These are phyloP conservation scores for Ophthalmolycus amberensis DNA, from an alignment of 2,113 vertebrate genomes.

Conservation along the genomic window DNA sequence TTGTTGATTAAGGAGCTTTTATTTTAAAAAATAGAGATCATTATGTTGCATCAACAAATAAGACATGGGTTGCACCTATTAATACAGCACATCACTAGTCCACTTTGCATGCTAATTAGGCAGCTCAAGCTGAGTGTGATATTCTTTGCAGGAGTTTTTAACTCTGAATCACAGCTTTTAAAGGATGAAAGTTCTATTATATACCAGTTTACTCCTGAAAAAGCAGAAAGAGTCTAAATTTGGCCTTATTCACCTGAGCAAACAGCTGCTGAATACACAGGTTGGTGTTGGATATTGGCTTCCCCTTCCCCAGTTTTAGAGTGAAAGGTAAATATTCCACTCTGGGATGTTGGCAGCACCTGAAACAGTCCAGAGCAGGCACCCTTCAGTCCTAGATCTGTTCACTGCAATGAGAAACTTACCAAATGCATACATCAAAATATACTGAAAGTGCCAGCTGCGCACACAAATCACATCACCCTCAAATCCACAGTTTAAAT, in stretches of 20 bases:
- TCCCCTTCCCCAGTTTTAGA: conserved; percentile 23
- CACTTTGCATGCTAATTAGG: conserved; percentile 3
- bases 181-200: conserved; percentile 40
- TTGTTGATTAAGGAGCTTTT: conserved; percentile 71
- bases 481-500: conserved; percentile 22
- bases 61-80: conserved; percentile 9
- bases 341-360: conserved; percentile 38
- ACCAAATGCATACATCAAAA: conserved; percentile 32
- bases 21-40: conserved; percentile 67
- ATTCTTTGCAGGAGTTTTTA: conserved; percentile 39
- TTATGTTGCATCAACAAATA: conserved; percentile 54
- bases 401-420: conserved; percentile 38
- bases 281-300: conserved; percentile 47
- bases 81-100: conserved; percentile 11
- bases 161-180: conserved; percentile 38
- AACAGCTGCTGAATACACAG: conserved; percentile 74
- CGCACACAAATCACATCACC: conserved; percentile 48
- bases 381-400: conserved; percentile 51
- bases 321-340: conserved; percentile 63
- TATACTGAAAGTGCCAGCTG: conserved; percentile 48
- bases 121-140: not conserved
- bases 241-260: conserved; percentile 70
- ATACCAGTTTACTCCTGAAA: conserved; percentile 51
- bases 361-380: conserved; percentile 56
- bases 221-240: conserved; percentile 47